phyloP scores from a whole-genome alignment of 2,797 vertebrate species.

The Danio jaintianensis region DNA sequence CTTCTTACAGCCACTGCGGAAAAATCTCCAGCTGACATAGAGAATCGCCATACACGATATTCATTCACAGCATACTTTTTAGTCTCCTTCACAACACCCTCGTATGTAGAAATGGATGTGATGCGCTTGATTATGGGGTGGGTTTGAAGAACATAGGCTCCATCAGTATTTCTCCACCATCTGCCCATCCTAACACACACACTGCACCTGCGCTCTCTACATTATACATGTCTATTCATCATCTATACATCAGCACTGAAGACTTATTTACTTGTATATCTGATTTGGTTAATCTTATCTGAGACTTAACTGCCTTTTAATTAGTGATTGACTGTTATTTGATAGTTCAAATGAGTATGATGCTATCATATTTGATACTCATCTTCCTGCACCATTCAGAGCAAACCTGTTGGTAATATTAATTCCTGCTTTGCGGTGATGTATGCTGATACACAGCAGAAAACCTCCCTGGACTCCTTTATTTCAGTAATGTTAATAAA shows the following conservation, averaged over 20 bases:
- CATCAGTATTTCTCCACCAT: slow-evolving; percentile 47
- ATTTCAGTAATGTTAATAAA: not conserved
- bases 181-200: slow-evolving; percentile 45
- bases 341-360: not conserved
- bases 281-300: not conserved
- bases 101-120: not conserved
- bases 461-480: not conserved
- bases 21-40: slow-evolving; percentile 57
- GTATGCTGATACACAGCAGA: not conserved
- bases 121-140: slow-evolving; percentile 11
- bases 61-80: not conserved
- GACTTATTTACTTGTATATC: not conserved
- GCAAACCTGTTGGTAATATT: slow-evolving; percentile 45
- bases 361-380: not conserved
- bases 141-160: slow-evolving; percentile 14
- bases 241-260: not conserved
- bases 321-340: not conserved
- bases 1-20: slow-evolving; percentile 73
- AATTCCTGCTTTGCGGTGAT: slow-evolving; percentile 17
- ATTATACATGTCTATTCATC: not conserved
- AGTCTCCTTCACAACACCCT: not conserved
- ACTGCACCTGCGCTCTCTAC: slow-evolving; percentile 46
- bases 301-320: not conserved
- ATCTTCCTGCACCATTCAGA: slow-evolving; percentile 10
- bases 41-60: slow-evolving; percentile 8